Conservation (phyloP, 2,888 invertebrate genomes). For the Chloromyia formosa region DNA sequence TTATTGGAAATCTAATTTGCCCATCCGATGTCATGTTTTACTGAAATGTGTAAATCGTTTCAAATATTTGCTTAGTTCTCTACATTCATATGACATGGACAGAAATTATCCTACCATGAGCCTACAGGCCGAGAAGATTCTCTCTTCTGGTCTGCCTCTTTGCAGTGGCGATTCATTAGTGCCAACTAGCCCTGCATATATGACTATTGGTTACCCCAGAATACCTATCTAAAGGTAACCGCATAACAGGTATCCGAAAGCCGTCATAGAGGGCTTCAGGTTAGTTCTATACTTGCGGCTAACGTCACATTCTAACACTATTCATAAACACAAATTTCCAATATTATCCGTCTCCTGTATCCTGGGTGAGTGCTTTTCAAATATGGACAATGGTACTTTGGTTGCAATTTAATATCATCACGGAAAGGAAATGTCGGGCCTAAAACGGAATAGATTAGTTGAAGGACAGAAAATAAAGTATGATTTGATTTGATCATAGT, state of each 20-base stretch:
- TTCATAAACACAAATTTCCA: conserved; percentile 39
- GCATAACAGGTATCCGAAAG: conserved; percentile 16
- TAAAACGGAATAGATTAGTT: background rate
- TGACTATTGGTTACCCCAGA: conserved; percentile 24
- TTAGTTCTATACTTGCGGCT: conserved; percentile 25
- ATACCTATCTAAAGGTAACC: conserved; percentile 37
- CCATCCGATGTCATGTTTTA: conserved; percentile 33
- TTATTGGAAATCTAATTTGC: conserved; percentile 35
- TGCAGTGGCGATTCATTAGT: background rate
- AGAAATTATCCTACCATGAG: too few relatives aligned
- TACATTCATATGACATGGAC: conserved; percentile 1
- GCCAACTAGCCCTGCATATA: background rate
- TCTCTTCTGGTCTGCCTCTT: too few relatives aligned
- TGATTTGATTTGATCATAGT: too few relatives aligned
- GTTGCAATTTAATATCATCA: conserved; percentile 13
- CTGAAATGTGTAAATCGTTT: conserved; percentile 38
- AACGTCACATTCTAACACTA: conserved; percentile 13
- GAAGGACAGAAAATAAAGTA: too few relatives aligned
- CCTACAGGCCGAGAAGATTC: too few relatives aligned
- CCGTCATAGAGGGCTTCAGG: conserved; percentile 23
- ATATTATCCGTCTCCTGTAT: conserved; percentile 25
- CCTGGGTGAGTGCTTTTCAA: conserved; percentile 26
- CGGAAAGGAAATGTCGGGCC: background rate
- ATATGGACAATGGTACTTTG: conserved; percentile 27
- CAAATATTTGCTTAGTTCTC: conserved; percentile 35